Evolutionary conservation across 2,797 vertebrate genomes (phyloP), one percentile per base, ranked within the genome.

Genomic region (Epinephelus awoara): DNA sequence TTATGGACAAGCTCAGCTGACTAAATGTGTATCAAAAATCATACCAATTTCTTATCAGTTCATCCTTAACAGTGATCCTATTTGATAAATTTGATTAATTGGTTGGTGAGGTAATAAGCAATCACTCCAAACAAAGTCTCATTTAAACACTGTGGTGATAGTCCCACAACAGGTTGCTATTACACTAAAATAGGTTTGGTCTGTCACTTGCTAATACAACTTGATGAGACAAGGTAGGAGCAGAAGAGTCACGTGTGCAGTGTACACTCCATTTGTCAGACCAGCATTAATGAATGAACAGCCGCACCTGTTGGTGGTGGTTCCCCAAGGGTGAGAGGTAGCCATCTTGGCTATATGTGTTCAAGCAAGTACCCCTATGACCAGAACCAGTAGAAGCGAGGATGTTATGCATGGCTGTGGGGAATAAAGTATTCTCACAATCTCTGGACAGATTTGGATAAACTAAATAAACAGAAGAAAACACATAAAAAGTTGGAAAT

Each of bases 301-400:
- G 15, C n/a, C 42, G 44, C 34, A 38, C n/a, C 18, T 47, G 23
- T n/a, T 13, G n/a, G 21, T 38, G 34, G 9, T 40, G 34, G 18
- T 27, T 64, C 6, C 23, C 49, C 25, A 8, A 5, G 1, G 51
- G n/a, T 72, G 64, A 66, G 58, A 75, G 67, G 77, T 83, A 83
- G 83, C 80, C 77, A 75, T 82, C 54, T 85, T 80, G 40, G 40
- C 40, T 74, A 56, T 51, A 5, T 63, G 61, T 79, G 54, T 71
- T 57, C 18, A 72, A 63, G 70, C 55, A 44, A 19, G 38, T 44
- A 46, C 18, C 52, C 5, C 29, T 34, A 25, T 46, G 19, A 56
- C 21, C 61, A 63, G 51, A 12, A 63, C 55, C 17, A 58, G 21
- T 38, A 66, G n/a, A 59, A 19, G 47, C 4, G 46, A 64, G 3